These are phyloP conservation scores for Drosophila ficusphila DNA, from an alignment of 1,140 invertebrate genomes.

Conservation along the genomic window DNA sequence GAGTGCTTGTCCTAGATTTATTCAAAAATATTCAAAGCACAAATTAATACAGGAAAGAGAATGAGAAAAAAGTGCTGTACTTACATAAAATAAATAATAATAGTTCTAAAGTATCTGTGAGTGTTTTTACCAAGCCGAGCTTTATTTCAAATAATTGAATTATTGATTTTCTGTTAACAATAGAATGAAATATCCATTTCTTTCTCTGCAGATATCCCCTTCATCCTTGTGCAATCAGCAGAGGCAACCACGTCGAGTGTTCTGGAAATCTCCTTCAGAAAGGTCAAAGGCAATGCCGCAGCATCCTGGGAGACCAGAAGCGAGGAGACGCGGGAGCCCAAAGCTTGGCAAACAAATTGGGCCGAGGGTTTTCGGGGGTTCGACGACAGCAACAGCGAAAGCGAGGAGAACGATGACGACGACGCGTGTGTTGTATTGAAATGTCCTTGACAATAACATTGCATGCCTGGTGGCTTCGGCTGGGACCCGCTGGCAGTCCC, in stretches of 20 bases:
- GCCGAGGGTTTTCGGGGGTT: constrained; percentile 7
- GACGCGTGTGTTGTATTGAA: constrained; percentile 70
- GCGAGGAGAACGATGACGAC: no score
- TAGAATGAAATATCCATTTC: background rate
- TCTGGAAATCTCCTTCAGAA: constrained; percentile 74
- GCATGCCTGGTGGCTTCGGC: constrained; percentile 53
- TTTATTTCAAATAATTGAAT: no score
- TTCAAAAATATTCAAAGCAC: no score
- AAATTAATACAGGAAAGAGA: background rate
- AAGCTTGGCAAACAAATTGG: constrained; percentile 12
- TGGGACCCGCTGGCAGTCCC: constrained; percentile 10
- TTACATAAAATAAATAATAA: no score
- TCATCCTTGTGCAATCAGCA: constrained; percentile 26
- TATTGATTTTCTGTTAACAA: background rate
- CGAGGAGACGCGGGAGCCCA: background rate
- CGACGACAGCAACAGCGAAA: constrained; percentile 13
- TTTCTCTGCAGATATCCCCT: background rate
- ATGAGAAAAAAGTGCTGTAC: background rate
- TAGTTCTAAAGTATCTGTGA: no score
- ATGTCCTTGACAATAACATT: constrained; percentile 82
- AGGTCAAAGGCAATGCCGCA: constrained; percentile 68
- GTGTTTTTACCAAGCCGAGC: no score
- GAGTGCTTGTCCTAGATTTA: no score
- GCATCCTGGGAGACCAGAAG: constrained; percentile 37
- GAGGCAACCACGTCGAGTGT: constrained; percentile 22